Percentiles rank a stretch among this genome's conserved stretches.
Evolutionary conservation across 2,888 invertebrate species (phyloP).

Genomic region (Ferrisia virgata): DNA sequence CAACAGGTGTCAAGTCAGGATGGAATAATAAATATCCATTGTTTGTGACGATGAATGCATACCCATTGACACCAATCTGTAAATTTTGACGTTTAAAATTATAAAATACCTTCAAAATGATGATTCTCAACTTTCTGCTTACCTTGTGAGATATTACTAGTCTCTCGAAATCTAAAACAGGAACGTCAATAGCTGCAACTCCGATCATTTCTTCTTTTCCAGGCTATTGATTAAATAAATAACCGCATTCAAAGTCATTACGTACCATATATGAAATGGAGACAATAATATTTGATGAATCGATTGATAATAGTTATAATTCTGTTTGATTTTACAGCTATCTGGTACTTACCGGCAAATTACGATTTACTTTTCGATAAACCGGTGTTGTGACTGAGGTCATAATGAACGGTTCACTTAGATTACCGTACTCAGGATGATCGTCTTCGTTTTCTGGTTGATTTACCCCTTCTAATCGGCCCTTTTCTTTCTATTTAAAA

Average conservation of each 20-base stretch:
- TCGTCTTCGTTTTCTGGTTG: not conserved
- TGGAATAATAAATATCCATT: slow-evolving; percentile 94
- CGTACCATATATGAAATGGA: not conserved
- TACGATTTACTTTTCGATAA: slow-evolving; percentile 60
- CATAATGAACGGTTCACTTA: slow-evolving; percentile 58
- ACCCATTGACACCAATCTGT: slow-evolving; percentile 92
- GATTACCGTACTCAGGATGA: not conserved
- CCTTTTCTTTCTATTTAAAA: not conserved
- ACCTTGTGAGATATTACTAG: slow-evolving; percentile 88
- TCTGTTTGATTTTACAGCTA: no score
- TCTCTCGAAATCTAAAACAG: slow-evolving; percentile 85
- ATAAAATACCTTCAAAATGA: not conserved
- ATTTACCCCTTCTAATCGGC: not conserved
- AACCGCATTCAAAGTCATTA: not conserved
- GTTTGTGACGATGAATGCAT: slow-evolving; percentile 93
- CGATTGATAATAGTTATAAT: no score
- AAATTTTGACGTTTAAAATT: slow-evolving; percentile 49
- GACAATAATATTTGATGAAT: not conserved
- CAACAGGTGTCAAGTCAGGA: slow-evolving; percentile 86
- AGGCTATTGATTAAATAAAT: not conserved
- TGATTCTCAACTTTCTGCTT: slow-evolving; percentile 52
- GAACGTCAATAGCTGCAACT: slow-evolving; percentile 92
- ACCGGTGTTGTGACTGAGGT: slow-evolving; percentile 92
- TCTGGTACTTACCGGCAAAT: not conserved
- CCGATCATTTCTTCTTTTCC: slow-evolving; percentile 64